phyloP scores from a whole-genome alignment of 2,797 vertebrate genomes.

The Coranthus polyacanthus region DNA sequence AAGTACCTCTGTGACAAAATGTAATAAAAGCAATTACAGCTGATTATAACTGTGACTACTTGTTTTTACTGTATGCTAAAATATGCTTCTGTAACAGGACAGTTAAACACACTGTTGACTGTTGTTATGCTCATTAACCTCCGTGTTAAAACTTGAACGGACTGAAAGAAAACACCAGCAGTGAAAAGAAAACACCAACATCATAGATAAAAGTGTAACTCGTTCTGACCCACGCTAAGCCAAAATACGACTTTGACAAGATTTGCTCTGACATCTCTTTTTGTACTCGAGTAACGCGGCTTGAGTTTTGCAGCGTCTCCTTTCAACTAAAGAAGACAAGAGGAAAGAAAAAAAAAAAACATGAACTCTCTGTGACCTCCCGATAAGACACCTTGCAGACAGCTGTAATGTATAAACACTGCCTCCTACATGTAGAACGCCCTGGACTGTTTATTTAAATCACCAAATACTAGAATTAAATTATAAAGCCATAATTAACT shows the following conservation, averaged over 20 bases:
- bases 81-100: too few relatives aligned
- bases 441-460: slow-evolving; percentile 19
- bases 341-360: slow-evolving; percentile 36
- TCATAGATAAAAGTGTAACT: slow-evolving; percentile 40
- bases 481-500: not conserved
- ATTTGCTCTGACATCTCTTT: slow-evolving; percentile 79
- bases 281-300: slow-evolving; percentile 74
- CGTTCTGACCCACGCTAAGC: slow-evolving; percentile 53
- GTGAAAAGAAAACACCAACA: slow-evolving; percentile 40
- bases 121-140: slow-evolving; percentile 36
- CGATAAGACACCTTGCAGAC: slow-evolving; percentile 70
- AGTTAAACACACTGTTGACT: slow-evolving; percentile 17
- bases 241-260: slow-evolving; percentile 70
- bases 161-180: too few relatives aligned
- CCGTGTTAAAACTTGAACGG: slow-evolving; percentile 34
- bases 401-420: slow-evolving; percentile 39
- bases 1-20: slow-evolving; percentile 50
- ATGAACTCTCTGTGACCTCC: slow-evolving; percentile 80
- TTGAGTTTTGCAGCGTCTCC: slow-evolving; percentile 73
- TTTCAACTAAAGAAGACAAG: slow-evolving; percentile 72
- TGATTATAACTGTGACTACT: slow-evolving; percentile 28
- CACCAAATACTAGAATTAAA: slow-evolving; percentile 6
- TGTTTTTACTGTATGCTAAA: not conserved
- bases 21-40: slow-evolving; percentile 73
- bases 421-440: slow-evolving; percentile 23